These are phyloP conservation scores for Thalassaphorura encarpata DNA, from an alignment of 1,140 invertebrate genomes.

Conservation along the genomic window DNA sequence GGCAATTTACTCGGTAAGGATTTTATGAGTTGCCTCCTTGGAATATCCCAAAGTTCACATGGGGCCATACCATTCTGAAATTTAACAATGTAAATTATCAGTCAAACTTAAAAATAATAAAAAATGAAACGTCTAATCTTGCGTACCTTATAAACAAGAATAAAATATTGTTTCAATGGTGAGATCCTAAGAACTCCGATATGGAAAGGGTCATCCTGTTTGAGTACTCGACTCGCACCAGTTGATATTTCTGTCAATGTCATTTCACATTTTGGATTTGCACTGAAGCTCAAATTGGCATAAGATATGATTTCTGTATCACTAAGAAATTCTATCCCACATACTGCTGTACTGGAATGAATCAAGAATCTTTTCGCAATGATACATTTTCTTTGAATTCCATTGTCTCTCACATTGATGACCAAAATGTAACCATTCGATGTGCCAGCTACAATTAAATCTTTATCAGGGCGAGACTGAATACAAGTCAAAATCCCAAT, in stretches of 20 bases:
- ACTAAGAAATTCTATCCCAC: conserved; percentile 24
- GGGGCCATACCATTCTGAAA: conserved; percentile 28
- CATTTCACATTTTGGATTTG: conserved; percentile 31
- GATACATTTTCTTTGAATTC: background rate
- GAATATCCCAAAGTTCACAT: conserved; percentile 30
- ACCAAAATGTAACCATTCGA: conserved; percentile 16
- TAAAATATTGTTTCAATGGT: conserved; percentile 22
- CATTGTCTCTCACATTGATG: background rate
- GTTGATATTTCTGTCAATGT: conserved; percentile 16
- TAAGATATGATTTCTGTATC: conserved; percentile 21
- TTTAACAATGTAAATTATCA: too few species aligned
- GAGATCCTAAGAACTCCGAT: conserved; percentile 24
- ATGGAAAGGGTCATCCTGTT: conserved; percentile 25
- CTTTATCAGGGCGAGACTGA: conserved; percentile 1
- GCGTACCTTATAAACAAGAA: conserved; percentile 28
- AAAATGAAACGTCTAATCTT: background rate
- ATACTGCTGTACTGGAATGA: conserved; percentile 22
- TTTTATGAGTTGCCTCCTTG: conserved; percentile 26
- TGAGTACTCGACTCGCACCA: conserved; percentile 16
- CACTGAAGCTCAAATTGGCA: conserved; percentile 25
- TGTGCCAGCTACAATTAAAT: conserved; percentile 20
- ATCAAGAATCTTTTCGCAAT: conserved; percentile 19
- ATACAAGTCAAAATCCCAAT: conserved; percentile 21
- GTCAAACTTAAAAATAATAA: too few species aligned
- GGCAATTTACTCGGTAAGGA: conserved; percentile 27